Base-by-base conservation (phyloP, 2,797 vertebrate species). In the Rhyacichthys aspro region DNA sequence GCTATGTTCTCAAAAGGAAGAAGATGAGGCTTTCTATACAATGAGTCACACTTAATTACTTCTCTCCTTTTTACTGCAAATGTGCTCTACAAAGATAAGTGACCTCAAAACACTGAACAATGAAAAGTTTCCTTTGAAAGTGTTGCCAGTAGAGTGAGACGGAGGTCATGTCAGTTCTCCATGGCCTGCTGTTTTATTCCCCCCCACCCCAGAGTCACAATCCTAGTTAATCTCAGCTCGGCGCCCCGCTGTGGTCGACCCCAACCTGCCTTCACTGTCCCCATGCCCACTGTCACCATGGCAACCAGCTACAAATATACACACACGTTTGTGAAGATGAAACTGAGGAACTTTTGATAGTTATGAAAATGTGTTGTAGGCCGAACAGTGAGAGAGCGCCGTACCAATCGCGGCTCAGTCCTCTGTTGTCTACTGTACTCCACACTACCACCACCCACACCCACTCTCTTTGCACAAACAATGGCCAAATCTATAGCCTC, bases 211-310 rank as follows among this genome's bases (percentile, higher is more conserved):
- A 44, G 70, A 85, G 78, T 82, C 67, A 82, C 78, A 85, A 80
- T 79, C 79, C 72, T 80, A 89, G 85, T 90, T 90, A 89, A 89
- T 91, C 83, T 90, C 62, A 86, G 82, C 73, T 70, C 79, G 8
- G 19, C 38, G 11, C 70, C 88, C 88, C 55, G 58, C 87, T 90
- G 89, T 38, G 85, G 70, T 72, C 53, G 9, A 82, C 81, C 79
- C 85, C 73, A 85, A 87, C 87, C 83, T 82, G 69, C 76, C 77
- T 69, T 57, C 76, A 59, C 23, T 28, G 57, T 85, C 66, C 81
- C 71, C 80, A 55, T 88, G 86, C 77, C 82, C 75, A 43, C 71
- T 52, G 33, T 85, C 45, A 5, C 88, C 71, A 63, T 76, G 83
- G 88, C 75, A 86, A 91, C 87, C 64, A 53, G 64, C 65, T 59